phyloP scores from a whole-genome alignment of 2,888 invertebrate genomes.

The Bellardia pandia region DNA sequence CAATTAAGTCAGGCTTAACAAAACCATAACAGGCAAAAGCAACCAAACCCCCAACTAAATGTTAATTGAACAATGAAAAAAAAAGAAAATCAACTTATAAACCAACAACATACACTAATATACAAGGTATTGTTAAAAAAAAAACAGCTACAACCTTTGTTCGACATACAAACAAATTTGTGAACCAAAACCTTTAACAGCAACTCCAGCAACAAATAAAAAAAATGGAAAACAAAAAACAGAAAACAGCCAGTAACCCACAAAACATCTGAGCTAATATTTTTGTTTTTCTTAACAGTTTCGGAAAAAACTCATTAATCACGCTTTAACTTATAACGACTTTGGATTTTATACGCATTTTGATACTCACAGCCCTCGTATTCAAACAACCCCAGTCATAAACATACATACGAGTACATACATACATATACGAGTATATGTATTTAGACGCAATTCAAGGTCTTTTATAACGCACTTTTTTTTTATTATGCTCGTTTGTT shows the following conservation, averaged over 20 bases:
- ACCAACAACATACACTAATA: background rate
- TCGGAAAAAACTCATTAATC: conserved; percentile 49
- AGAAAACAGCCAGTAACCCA: background rate
- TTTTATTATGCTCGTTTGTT: conserved; percentile 38
- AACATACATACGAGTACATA: too few relatives aligned
- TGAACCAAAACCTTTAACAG: conserved; percentile 26
- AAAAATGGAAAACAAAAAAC: background rate
- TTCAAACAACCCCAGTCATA: background rate
- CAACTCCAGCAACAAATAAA: background rate
- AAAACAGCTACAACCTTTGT: conserved; percentile 20
- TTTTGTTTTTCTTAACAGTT: conserved; percentile 11
- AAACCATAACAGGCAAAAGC: background rate
- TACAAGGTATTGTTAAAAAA: background rate
- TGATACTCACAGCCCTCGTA: conserved; percentile 9
- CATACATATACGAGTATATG: background rate
- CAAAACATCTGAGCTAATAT: background rate
- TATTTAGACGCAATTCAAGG: conserved; percentile 65
- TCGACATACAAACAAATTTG: conserved; percentile 7
- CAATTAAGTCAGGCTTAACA: background rate
- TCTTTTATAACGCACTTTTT: conserved; percentile 61
- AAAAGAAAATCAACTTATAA: conserved; percentile 12
- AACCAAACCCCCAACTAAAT: background rate
- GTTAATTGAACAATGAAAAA: background rate
- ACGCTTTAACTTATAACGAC: conserved; percentile 37
- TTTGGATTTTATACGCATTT: conserved; percentile 46